Evolutionary conservation across 2,888 invertebrate species (phyloP), one percentile per base, ranked within the genome.

Genomic region (Pherbina coryleti): DNA sequence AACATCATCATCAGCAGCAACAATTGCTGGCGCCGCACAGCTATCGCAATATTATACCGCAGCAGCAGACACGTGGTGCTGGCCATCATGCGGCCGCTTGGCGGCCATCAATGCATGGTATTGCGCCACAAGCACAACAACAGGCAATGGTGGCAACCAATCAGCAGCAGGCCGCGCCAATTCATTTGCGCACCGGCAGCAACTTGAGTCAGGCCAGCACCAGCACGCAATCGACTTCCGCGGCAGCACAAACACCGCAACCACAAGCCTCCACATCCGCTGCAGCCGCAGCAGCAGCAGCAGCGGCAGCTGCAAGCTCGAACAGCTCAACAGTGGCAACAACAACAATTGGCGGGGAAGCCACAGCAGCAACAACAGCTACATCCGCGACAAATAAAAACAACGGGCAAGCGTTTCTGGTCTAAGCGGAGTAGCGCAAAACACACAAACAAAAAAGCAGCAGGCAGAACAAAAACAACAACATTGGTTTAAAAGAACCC

Each of bases 361-460:
- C 77, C 76, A 44, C 79, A 55, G 34, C 79, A 60, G 25, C 77
- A 76, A 80, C 57, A 82, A 81, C 78, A 83, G 81, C 83, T 84
- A 83, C 82, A 82, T 60, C 78, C 80, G 75, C 79, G 79, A 53
- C 80, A 78, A 79, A 82, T 67, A 84, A 82, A 76, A 84, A 83
- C 79, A 84, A 85, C 79, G 88, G 88, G 44, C 89, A 89, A 84
- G 88, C 89, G 78, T 89, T 89, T 84, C 85, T 89, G 82, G 89
- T 89, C 78, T 89, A 88, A 84, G 81, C 53, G 22, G 22, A 22
- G 31, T 14, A 19, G 19, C 25, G 69, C 25, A 73, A 73, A 28
- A 44, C 57, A 31, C 11, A 53, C 11, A 11, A 34, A 64, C 53
- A n/a, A 53, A 51, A 49, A 49, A 51, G 22, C 49, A 31, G 53